Conservation (phyloP, 2,888 invertebrate genomes). For the Drosophila borborema region DNA sequence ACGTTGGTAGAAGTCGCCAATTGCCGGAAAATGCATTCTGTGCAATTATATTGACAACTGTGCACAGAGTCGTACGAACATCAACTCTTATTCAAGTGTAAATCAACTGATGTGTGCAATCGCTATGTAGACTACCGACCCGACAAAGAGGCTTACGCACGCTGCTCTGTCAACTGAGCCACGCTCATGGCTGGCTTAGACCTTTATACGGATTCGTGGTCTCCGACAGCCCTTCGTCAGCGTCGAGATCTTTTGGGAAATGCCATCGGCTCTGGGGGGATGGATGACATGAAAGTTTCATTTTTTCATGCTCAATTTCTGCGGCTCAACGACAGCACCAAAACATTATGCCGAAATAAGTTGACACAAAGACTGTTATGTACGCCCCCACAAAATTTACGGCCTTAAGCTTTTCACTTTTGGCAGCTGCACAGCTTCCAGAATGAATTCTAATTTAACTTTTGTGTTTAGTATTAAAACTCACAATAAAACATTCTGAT, state of each 20-base stretch:
- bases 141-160: conserved; percentile 44
- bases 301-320: not conserved
- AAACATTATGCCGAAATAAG: not conserved
- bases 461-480: not conserved
- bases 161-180: conserved; percentile 61
- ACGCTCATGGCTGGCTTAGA: conserved; percentile 39
- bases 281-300: conserved; percentile 5
- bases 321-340: not conserved
- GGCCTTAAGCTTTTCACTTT: not conserved
- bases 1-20: conserved; percentile 68
- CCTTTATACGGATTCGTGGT: conserved; percentile 58
- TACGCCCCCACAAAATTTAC: not conserved
- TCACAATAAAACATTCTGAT: conserved; percentile 1
- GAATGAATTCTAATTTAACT: not conserved
- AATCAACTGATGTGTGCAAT: conserved; percentile 6
- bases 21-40: conserved; percentile 71
- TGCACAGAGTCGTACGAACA: not conserved
- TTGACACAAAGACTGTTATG: not conserved
- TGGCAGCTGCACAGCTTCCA: not conserved
- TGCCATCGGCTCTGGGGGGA: not conserved
- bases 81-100: not conserved
- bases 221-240: conserved; percentile 40
- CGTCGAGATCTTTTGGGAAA: conserved; percentile 18
- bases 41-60: conserved; percentile 5
- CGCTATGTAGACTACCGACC: conserved; percentile 26